Percentiles rank a stretch among this genome's conserved stretches.
Evolutionary conservation across 2,888 invertebrate species (phyloP).

Genomic region (Tipula lateralis): DNA sequence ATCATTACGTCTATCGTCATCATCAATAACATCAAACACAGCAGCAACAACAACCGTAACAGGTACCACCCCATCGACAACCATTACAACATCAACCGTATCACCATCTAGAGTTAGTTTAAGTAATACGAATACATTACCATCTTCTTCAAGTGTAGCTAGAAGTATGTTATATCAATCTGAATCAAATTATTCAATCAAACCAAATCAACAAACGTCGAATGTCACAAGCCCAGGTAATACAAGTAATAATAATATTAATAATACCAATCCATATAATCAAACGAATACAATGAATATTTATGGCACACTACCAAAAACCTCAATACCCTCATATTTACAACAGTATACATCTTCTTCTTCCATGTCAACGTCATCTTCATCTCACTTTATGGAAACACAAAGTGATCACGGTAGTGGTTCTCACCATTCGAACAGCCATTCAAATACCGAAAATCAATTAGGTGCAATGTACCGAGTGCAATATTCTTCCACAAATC

Average conservation of each 20-base stretch:
- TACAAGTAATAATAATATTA: slow-evolving; percentile 9
- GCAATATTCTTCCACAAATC: slow-evolving; percentile 50
- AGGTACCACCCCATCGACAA: slow-evolving; percentile 35
- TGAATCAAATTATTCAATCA: slow-evolving; percentile 44
- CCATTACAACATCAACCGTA: slow-evolving; percentile 35
- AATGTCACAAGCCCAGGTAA: slow-evolving; percentile 41
- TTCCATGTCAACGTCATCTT: slow-evolving; percentile 39
- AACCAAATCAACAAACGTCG: slow-evolving; percentile 39
- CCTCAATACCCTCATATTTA: slow-evolving; percentile 35
- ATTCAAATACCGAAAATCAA: neutral
- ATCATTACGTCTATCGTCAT: slow-evolving; percentile 31
- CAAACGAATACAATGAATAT: slow-evolving; percentile 40
- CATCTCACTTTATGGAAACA: slow-evolving; percentile 35
- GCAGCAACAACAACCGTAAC: slow-evolving; percentile 34
- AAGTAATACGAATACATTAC: slow-evolving; percentile 37
- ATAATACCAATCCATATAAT: slow-evolving; percentile 20
- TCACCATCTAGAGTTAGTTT: slow-evolving; percentile 33
- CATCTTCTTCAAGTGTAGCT: slow-evolving; percentile 38
- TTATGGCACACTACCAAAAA: slow-evolving; percentile 48
- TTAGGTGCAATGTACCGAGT: slow-evolving; percentile 41
- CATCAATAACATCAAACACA: slow-evolving; percentile 36
- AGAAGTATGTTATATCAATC: slow-evolving; percentile 39
- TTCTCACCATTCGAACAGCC: slow-evolving; percentile 40
- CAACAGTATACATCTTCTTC: slow-evolving; percentile 33
- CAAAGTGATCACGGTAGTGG: slow-evolving; percentile 38